Conservation (phyloP, 2,797 vertebrate species). For the Sebastes hopkinsi region DNA sequence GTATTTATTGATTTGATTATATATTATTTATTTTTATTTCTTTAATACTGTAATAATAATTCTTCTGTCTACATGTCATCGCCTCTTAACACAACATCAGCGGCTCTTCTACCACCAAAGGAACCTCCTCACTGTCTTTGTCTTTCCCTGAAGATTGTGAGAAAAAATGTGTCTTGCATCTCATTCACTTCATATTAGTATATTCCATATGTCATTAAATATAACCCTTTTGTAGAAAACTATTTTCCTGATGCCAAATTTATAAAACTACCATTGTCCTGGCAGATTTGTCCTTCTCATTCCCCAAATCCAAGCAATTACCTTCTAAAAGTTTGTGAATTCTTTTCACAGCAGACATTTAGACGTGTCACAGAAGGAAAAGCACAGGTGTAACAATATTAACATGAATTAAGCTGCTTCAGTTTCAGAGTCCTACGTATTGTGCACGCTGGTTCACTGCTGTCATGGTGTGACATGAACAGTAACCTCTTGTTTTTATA, state of each 20-base stretch:
- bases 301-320: neutral
- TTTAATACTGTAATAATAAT: neutral
- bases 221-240: neutral
- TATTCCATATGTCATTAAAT: neutral
- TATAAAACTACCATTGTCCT: neutral
- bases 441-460: neutral
- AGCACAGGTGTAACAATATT: neutral
- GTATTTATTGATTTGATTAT: neutral
- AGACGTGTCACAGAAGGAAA: neutral
- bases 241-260: neutral
- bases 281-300: neutral
- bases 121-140: neutral
- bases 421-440: neutral
- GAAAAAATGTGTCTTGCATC: neutral
- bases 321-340: too few species aligned
- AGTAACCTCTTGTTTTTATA: neutral
- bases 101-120: neutral
- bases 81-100: neutral
- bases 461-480: neutral
- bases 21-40: neutral
- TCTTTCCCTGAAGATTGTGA: neutral
- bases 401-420: neutral
- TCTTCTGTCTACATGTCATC: neutral
- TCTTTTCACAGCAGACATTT: neutral
- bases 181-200: neutral